Evolutionary conservation across 2,797 vertebrate species (phyloP).

Genomic region (Sebastes steindachneri): DNA sequence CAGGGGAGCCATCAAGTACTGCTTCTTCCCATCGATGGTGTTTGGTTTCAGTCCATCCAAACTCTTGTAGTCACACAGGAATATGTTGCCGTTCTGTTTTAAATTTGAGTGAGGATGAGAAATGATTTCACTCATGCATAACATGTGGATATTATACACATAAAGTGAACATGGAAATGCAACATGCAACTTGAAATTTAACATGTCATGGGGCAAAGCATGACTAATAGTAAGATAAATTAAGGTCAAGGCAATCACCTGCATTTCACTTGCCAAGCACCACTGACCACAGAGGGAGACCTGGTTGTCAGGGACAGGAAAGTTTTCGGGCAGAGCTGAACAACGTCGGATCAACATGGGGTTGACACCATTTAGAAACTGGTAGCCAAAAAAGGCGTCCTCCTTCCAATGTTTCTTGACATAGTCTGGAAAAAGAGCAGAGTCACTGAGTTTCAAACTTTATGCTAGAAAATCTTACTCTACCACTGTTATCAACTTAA

Average conservation of each 20-base stretch:
- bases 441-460: not conserved
- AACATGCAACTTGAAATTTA: rapidly evolving
- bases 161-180: not conserved
- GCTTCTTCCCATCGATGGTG: conserved; percentile 63
- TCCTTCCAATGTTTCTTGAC: conserved; percentile 69
- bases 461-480: not conserved
- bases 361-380: conserved; percentile 74
- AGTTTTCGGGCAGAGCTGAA: conserved; percentile 46
- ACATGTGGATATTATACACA: not conserved
- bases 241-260: conserved; percentile 46
- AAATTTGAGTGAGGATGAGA: not conserved
- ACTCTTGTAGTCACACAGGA: conserved; percentile 80
- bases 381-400: conserved; percentile 72
- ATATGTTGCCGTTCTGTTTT: conserved; percentile 83
- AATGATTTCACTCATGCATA: not conserved
- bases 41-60: conserved; percentile 70
- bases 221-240: not conserved
- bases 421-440: conserved; percentile 47
- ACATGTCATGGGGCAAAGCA: not conserved
- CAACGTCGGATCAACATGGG: conserved; percentile 69
- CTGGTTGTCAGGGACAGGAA: conserved; percentile 64
- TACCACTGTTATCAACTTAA: not conserved
- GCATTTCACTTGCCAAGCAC: conserved; percentile 51
- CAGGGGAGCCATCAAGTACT: conserved; percentile 77
- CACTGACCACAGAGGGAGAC: not conserved